Percentiles rank a stretch among this genome's conserved stretches.
These are phyloP conservation scores for Hydraecia micacea DNA, from an alignment of 2,888 invertebrate genomes.

Conservation along the genomic window DNA sequence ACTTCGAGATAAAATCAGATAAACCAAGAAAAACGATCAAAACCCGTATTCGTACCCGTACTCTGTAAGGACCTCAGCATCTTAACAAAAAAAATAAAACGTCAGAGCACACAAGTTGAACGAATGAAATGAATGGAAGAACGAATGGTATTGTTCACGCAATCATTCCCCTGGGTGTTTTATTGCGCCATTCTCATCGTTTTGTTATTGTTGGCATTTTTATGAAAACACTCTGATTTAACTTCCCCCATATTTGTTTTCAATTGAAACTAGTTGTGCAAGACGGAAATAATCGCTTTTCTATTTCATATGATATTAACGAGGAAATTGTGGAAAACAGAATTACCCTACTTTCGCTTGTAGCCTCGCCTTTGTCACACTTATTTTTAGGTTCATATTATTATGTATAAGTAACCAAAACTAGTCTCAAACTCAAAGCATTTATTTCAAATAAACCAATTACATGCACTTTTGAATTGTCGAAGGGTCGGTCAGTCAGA, in stretches of 20 bases:
- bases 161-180: slow-evolving; percentile 71
- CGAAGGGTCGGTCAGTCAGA: background rate
- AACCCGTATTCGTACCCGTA: slow-evolving; percentile 9
- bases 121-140: slow-evolving; percentile 69
- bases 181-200: slow-evolving; percentile 65
- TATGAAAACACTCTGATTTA: slow-evolving; percentile 50
- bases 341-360: background rate
- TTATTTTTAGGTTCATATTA: background rate
- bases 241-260: slow-evolving; percentile 38
- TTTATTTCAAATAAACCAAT: background rate
- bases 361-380: background rate
- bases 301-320: background rate
- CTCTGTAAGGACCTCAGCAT: slow-evolving; percentile 28
- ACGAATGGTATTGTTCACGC: slow-evolving; percentile 72
- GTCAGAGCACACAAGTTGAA: slow-evolving; percentile 63
- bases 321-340: background rate
- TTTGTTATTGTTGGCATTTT: slow-evolving; percentile 63
- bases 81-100: slow-evolving; percentile 57
- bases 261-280: slow-evolving; percentile 40
- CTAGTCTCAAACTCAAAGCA: background rate
- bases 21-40: slow-evolving; percentile 9
- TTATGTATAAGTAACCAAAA: background rate
- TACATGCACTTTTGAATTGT: background rate
- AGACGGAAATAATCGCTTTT: slow-evolving; percentile 5
- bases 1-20: slow-evolving; percentile 19